Evolutionary conservation across 2,113 vertebrate genomes (phyloP).

Genomic region (Plestiodon gilberti): DNA sequence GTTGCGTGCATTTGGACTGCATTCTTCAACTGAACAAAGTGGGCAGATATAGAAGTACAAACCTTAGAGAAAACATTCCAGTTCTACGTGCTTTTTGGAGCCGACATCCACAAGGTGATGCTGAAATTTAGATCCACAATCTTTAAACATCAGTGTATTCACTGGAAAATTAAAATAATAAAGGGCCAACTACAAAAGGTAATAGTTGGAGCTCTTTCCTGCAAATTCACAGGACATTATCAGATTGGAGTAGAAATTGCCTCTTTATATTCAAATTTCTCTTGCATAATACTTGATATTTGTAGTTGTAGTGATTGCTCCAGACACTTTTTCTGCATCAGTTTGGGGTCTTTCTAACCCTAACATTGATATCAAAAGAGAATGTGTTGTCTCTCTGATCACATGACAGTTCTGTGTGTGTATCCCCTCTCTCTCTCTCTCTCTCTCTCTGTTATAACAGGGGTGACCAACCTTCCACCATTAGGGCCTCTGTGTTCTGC

Average conservation of each 20-base stretch:
- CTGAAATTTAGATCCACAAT: background rate
- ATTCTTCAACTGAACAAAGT: background rate
- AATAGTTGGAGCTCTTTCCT: background rate
- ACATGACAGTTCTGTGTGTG: background rate
- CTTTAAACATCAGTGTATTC: background rate
- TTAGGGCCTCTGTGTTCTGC: no score
- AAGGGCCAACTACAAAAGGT: background rate
- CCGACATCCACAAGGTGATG: background rate
- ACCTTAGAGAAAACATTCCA: background rate
- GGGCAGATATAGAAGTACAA: background rate
- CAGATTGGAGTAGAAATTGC: background rate
- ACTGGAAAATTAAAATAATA: background rate
- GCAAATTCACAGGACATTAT: no score
- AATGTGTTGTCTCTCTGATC: background rate
- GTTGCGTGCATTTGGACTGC: background rate
- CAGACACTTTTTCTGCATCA: background rate
- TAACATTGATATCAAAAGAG: background rate
- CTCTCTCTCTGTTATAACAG: no score
- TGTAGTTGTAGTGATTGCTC: background rate
- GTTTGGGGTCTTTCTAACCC: background rate
- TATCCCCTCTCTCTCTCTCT: no score
- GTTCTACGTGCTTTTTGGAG: background rate
- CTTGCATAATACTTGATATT: background rate
- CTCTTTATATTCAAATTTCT: background rate
- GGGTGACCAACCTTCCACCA: no score